Evolutionary conservation across 2,888 invertebrate species (phyloP).

Genomic region (Hermaeophaga mercurialis): DNA sequence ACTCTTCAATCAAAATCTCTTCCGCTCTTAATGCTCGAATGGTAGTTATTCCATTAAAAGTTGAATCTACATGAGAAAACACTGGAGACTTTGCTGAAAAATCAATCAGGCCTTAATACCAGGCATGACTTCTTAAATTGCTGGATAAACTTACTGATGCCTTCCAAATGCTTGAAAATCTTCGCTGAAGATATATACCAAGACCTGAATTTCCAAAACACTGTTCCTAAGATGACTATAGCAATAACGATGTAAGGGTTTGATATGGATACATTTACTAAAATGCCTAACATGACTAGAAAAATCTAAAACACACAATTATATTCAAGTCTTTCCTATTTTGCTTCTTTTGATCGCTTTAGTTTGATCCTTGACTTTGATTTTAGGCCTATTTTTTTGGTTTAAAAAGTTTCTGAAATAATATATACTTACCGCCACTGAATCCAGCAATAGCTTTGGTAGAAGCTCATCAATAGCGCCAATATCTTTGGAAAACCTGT

Average conservation of each 20-base stretch:
- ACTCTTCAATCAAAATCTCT: constrained; percentile 36
- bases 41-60: constrained; percentile 40
- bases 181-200: constrained; percentile 73
- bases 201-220: constrained; percentile 68
- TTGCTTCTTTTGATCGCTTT: too few relatives aligned
- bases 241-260: constrained; percentile 69
- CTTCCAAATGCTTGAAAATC: constrained; percentile 69
- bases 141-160: constrained; percentile 59
- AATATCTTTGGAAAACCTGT: constrained; percentile 83
- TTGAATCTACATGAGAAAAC: constrained; percentile 41
- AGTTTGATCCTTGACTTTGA: too few relatives aligned
- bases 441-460: constrained; percentile 68
- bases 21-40: constrained; percentile 41
- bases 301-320: constrained; percentile 67
- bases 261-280: constrained; percentile 72
- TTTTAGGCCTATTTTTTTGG: too few relatives aligned
- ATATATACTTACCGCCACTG: constrained; percentile 59
- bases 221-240: constrained; percentile 64
- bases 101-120: too few relatives aligned
- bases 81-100: constrained; percentile 44
- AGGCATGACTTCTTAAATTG: too few relatives aligned
- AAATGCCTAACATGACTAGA: constrained; percentile 71
- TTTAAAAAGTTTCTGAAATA: too few relatives aligned
- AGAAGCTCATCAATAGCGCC: constrained; percentile 77
- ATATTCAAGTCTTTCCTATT: too few relatives aligned